phyloP scores from a whole-genome alignment of 2,888 invertebrate species.

The Hemaris fuciformis region DNA sequence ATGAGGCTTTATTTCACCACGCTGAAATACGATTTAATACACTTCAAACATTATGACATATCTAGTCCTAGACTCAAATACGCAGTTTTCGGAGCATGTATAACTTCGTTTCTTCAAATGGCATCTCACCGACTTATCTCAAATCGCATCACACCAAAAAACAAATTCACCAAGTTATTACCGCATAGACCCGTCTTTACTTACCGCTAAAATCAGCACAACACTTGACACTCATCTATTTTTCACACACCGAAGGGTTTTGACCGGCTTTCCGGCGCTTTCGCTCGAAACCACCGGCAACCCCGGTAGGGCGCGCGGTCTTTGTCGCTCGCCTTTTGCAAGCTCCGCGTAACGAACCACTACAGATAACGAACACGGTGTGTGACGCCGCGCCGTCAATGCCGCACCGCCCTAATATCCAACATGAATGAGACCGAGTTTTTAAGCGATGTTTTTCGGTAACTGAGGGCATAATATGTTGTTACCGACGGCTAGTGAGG shows the following conservation, averaged over 20 bases:
- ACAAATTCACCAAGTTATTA: too few species aligned
- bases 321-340: constrained; percentile 43
- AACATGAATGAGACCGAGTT: neutral
- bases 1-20: too few species aligned
- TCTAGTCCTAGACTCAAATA: too few species aligned
- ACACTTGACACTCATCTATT: neutral
- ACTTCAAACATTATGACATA: too few species aligned
- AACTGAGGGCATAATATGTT: neutral
- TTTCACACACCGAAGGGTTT: neutral
- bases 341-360: constrained; percentile 53
- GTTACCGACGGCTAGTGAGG: too few species aligned
- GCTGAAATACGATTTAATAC: too few species aligned
- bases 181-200: too few species aligned
- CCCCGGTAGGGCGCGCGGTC: constrained; percentile 12
- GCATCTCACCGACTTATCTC: too few species aligned
- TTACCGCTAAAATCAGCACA: too few species aligned
- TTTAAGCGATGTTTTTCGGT: constrained; percentile 13
- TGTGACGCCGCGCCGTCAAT: constrained; percentile 21
- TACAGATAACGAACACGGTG: constrained; percentile 51
- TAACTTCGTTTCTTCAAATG: too few species aligned
- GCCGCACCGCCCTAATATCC: neutral
- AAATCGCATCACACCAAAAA: too few species aligned
- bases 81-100: too few species aligned
- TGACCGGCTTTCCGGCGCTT: neutral
- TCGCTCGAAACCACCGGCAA: neutral